Evolutionary conservation across 2,113 vertebrate genomes (phyloP).

Genomic region (Nothocercus julius): DNA sequence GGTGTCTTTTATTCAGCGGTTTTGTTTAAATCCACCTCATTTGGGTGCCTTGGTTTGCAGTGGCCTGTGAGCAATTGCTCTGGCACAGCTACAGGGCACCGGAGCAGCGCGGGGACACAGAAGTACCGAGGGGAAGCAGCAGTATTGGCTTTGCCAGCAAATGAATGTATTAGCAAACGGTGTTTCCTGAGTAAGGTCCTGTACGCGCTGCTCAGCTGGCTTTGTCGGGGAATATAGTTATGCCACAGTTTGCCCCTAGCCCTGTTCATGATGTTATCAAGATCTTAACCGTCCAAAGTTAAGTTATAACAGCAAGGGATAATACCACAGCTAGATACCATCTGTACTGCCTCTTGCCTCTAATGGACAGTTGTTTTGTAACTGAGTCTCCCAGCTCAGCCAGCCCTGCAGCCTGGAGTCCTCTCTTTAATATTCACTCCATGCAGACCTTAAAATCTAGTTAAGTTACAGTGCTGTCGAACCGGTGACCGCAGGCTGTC

Average conservation of each 20-base stretch:
- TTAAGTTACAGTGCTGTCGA: background rate
- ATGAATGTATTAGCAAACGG: background rate
- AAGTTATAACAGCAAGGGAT: conserved; percentile 39
- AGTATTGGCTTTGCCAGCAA: accelerated
- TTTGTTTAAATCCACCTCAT: background rate
- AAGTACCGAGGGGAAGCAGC: background rate
- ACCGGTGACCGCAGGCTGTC: background rate
- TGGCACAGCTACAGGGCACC: background rate
- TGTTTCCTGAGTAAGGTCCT: background rate
- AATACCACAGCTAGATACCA: conserved; percentile 21
- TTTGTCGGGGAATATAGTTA: background rate
- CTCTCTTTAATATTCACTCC: background rate
- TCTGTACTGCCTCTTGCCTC: conserved; percentile 42
- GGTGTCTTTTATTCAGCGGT: background rate
- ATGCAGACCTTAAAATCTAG: conserved; percentile 4
- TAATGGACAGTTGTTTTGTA: conserved; percentile 35
- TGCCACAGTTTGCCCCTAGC: conserved; percentile 41
- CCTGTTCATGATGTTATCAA: conserved; percentile 43
- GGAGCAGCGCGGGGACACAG: background rate
- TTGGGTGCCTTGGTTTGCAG: background rate
- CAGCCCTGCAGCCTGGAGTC: conserved; percentile 19
- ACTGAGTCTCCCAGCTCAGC: background rate
- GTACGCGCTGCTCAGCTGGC: background rate
- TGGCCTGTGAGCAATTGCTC: background rate
- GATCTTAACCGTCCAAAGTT: conserved; percentile 49